Conservation (phyloP, 2,113 vertebrate species). For the Tor tambroides region DNA sequence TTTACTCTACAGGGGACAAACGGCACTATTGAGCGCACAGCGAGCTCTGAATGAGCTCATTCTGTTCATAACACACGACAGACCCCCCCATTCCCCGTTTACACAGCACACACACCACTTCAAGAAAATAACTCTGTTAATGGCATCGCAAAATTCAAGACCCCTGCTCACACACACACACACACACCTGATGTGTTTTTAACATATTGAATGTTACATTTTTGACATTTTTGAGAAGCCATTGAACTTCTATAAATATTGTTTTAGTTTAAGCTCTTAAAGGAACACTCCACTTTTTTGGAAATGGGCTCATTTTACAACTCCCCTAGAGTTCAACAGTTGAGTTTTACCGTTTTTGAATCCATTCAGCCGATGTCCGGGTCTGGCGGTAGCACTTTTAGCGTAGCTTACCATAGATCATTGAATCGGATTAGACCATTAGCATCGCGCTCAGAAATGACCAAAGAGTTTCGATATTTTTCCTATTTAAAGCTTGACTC, state of each 20-base stretch:
- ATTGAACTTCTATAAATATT: constrained; percentile 13
- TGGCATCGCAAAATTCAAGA: background rate
- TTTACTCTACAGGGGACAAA: constrained; percentile 31
- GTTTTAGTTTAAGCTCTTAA: background rate
- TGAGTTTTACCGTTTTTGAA: no score
- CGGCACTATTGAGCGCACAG: background rate
- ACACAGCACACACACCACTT: constrained; percentile 25
- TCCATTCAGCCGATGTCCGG: no score
- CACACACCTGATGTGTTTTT: background rate
- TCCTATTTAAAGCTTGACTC: no score
- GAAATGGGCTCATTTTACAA: no score
- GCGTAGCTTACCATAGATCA: no score
- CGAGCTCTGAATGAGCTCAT: constrained; percentile 10
- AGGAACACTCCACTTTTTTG: no score
- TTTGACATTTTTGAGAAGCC: constrained; percentile 5
- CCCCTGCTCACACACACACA: background rate
- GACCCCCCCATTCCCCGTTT: background rate
- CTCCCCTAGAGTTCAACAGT: no score
- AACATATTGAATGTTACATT: constrained; percentile 7
- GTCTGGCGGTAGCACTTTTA: no score
- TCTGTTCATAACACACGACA: background rate
- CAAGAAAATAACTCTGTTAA: constrained; percentile 26
- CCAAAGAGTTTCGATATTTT: no score
- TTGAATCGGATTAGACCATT: no score
- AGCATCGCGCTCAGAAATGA: no score